A percentile compares a stretch with the other conserved stretches of the same genome.
Evolutionary conservation across 2,113 vertebrate genomes (phyloP).

Genomic region (Hippoglossus stenolepis): DNA sequence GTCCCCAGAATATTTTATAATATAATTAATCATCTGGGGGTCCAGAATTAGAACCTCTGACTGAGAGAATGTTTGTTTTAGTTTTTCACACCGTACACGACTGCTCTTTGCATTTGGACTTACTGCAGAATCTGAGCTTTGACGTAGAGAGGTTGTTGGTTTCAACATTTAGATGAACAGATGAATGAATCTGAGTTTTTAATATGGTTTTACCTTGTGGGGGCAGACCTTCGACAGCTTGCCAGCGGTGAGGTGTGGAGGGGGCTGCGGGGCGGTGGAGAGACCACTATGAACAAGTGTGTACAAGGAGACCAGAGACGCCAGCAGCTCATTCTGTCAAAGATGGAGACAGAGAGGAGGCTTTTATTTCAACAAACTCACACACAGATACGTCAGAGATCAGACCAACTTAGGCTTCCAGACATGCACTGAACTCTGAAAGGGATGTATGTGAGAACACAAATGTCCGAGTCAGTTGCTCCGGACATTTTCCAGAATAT

Average conservation of each 20-base stretch:
- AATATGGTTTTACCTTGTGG: conserved; percentile 88
- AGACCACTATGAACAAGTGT: conserved; percentile 89
- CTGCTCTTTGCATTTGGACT: too few species aligned
- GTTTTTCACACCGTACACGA: too few species aligned
- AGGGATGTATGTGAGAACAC: too few species aligned
- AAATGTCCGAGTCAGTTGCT: too few species aligned
- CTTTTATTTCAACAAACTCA: not conserved
- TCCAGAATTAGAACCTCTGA: not conserved
- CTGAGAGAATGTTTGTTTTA: not conserved
- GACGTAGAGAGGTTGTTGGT: too few species aligned
- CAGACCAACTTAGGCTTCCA: not conserved
- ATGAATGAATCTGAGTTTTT: not conserved
- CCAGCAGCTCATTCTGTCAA: conserved; percentile 88
- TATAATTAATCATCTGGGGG: too few species aligned
- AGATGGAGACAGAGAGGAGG: conserved; percentile 37
- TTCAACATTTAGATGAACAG: not conserved
- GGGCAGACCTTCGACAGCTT: conserved; percentile 95
- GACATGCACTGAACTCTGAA: not conserved
- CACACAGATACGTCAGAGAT: not conserved
- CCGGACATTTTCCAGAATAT: too few species aligned
- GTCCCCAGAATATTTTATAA: too few species aligned
- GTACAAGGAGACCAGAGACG: conserved; percentile 88
- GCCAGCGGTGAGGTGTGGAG: conserved; percentile 89
- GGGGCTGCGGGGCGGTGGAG: conserved; percentile 80
- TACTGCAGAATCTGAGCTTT: not conserved